Percentiles rank a stretch among this genome's conserved stretches.
Conservation (phyloP, 2,113 vertebrate species). For the Erinaceus europaeus region DNA sequence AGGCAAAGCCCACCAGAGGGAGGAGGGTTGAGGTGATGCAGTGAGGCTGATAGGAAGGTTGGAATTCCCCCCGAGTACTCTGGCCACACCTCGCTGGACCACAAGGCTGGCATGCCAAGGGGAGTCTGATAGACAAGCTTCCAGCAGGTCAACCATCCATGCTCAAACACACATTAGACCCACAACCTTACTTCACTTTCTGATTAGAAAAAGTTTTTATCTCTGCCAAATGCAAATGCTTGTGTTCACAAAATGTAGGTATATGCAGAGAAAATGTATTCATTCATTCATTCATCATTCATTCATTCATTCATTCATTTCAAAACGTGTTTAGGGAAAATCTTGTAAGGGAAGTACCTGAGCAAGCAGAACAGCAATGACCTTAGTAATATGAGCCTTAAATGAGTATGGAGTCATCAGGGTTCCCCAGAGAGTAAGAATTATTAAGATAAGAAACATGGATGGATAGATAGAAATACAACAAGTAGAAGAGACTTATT, state of each 20-base stretch:
- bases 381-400: neutral
- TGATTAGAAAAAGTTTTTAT: too few species aligned
- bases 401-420: accelerated
- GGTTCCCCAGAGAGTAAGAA: neutral
- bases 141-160: too few species aligned
- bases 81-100: too few species aligned
- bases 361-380: neutral
- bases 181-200: too few species aligned
- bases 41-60: too few species aligned
- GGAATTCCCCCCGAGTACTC: too few species aligned
- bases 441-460: neutral
- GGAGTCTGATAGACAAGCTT: too few species aligned
- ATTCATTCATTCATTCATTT: neutral
- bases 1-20: too few species aligned
- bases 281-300: neutral
- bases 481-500: neutral
- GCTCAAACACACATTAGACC: too few species aligned
- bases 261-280: neutral
- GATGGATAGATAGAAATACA: neutral
- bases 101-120: too few species aligned
- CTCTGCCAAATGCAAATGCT: neutral
- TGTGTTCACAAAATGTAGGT: neutral
- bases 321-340: neutral
- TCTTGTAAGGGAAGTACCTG: neutral
- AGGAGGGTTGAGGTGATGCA: too few species aligned